Evolutionary conservation across 2,888 invertebrate genomes (phyloP).

Genomic region (Aethes cnicana): DNA sequence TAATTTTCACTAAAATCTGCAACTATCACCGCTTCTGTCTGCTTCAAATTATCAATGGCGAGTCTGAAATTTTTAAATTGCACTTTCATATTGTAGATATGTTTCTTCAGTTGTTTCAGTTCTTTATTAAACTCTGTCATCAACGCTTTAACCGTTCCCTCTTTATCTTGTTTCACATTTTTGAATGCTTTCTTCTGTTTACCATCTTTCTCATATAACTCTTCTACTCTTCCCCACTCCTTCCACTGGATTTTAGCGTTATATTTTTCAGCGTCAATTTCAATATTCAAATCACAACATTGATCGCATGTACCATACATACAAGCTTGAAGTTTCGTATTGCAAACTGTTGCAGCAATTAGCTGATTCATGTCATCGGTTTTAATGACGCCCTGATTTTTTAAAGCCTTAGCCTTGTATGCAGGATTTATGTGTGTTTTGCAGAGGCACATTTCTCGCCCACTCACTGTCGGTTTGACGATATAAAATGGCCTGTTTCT

Average conservation of each 20-base stretch:
- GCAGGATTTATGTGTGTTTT: slow-evolving; percentile 30
- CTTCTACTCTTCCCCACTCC: slow-evolving; percentile 28
- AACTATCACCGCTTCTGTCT: background rate
- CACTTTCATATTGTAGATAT: slow-evolving; percentile 23
- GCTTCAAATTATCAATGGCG: background rate
- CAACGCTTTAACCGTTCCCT: slow-evolving; percentile 6
- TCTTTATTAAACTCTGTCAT: slow-evolving; percentile 13
- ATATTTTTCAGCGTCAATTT: background rate
- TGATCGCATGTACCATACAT: slow-evolving; percentile 29
- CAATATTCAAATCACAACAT: slow-evolving; percentile 14
- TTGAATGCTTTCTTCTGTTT: slow-evolving; percentile 17
- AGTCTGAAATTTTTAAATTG: slow-evolving; percentile 7
- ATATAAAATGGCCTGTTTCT: slow-evolving; percentile 34
- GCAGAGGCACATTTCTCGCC: slow-evolving; percentile 34
- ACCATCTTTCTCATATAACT: slow-evolving; percentile 20
- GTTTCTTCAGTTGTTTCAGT: slow-evolving; percentile 19
- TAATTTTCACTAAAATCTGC: slow-evolving; percentile 28
- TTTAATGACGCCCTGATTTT: slow-evolving; percentile 8
- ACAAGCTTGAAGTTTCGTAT: slow-evolving; percentile 15
- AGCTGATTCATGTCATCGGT: slow-evolving; percentile 14
- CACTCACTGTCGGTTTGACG: slow-evolving; percentile 29
- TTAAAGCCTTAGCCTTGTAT: slow-evolving; percentile 3
- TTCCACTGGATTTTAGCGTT: slow-evolving; percentile 16
- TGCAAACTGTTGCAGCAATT: slow-evolving; percentile 25
- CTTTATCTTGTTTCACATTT: slow-evolving; percentile 17